Conservation (phyloP, 2,113 vertebrate species). For the Otus sunia region DNA sequence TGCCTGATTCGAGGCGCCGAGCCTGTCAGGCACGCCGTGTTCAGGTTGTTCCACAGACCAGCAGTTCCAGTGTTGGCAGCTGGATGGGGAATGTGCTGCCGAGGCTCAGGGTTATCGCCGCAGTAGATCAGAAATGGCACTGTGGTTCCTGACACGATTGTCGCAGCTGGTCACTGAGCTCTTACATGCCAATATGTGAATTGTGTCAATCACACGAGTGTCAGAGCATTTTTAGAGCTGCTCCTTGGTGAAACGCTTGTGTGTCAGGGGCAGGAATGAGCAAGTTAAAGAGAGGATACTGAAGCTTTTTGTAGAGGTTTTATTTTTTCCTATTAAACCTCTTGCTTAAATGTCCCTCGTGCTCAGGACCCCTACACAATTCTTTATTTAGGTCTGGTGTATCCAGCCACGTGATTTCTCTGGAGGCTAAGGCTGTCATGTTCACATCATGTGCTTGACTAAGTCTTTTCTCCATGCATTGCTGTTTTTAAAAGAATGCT, state of each 20-base stretch:
- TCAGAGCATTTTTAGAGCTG: neutral
- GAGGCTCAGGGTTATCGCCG: accelerated
- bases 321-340: neutral
- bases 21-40: accelerated
- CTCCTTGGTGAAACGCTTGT: neutral
- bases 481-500: slow-evolving; percentile 20
- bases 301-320: accelerated
- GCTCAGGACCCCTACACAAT: neutral
- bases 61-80: neutral
- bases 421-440: neutral
- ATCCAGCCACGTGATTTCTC: neutral
- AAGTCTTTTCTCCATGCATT: neutral
- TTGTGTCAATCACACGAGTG: neutral
- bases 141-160: accelerated
- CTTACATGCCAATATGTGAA: accelerated
- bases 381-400: neutral
- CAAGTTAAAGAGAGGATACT: neutral
- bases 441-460: neutral
- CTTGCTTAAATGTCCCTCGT: neutral
- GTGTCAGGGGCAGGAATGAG: neutral
- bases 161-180: neutral
- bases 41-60: accelerated
- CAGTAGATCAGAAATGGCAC: too few species aligned
- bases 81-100: accelerated
- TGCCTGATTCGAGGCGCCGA: neutral